A percentile compares a stretch with the other conserved stretches of the same genome.
Evolutionary conservation across 1,140 invertebrate species (phyloP).

Genomic region (Lepidotrigona ventralis): DNA sequence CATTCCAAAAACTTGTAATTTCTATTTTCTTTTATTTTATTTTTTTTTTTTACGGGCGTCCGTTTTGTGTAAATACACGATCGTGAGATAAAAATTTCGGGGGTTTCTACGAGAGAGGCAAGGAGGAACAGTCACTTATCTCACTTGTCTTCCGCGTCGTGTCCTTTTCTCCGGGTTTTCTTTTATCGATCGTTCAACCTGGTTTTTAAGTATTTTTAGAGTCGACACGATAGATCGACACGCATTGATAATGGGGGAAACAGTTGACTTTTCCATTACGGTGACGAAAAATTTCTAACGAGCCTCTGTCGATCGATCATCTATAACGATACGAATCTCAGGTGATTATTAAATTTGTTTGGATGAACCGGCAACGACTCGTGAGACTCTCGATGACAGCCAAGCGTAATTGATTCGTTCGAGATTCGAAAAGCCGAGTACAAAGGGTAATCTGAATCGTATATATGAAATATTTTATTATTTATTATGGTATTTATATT

Average conservation of each 20-base stretch:
- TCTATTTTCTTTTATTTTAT: no score
- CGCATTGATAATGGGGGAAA: neutral
- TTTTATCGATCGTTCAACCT: neutral
- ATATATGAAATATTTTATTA: no score
- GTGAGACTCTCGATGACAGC: neutral
- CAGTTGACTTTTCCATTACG: neutral
- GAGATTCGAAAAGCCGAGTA: neutral
- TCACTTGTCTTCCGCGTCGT: neutral
- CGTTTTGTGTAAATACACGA: no score
- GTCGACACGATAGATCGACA: neutral
- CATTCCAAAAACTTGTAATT: no score
- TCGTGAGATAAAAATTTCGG: no score
- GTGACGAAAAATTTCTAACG: neutral
- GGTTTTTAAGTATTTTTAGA: neutral
- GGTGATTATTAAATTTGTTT: neutral
- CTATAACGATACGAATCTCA: neutral
- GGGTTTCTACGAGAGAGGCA: no score
- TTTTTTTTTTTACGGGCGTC: no score
- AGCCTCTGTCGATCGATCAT: neutral
- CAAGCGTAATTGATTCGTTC: neutral
- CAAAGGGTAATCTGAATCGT: no score
- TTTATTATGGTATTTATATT: no score
- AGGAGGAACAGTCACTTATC: neutral
- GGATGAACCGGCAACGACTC: neutral
- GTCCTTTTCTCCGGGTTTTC: neutral